These are phyloP conservation scores for Cosmia trapezina DNA, from an alignment of 2,888 invertebrate species.

Conservation along the genomic window DNA sequence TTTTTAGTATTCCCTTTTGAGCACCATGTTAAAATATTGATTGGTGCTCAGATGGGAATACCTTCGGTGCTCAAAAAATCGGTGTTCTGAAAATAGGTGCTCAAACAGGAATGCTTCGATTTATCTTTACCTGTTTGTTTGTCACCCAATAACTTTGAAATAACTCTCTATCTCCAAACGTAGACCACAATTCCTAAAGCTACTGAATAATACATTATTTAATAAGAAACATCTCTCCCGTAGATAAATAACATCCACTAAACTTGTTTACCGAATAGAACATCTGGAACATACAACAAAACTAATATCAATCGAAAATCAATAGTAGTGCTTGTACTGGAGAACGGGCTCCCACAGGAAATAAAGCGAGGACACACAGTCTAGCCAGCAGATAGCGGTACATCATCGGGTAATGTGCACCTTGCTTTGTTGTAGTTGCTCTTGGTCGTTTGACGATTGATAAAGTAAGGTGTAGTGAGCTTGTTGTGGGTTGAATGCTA, in stretches of 20 bases:
- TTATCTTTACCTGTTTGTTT: too few relatives aligned
- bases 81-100: too few relatives aligned
- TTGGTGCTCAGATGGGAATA: too few relatives aligned
- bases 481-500: too few relatives aligned
- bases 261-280: conserved; percentile 11
- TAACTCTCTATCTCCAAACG: too few relatives aligned
- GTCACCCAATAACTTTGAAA: too few relatives aligned
- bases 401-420: conserved; percentile 26
- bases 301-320: conserved; percentile 51
- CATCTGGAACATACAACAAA: conserved; percentile 17
- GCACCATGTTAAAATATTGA: too few relatives aligned
- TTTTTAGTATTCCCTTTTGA: too few relatives aligned
- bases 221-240: conserved; percentile 2
- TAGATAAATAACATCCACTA: conserved; percentile 7
- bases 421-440: conserved; percentile 9
- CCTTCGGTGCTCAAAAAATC: too few relatives aligned
- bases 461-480: background rate
- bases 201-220: background rate
- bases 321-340: conserved; percentile 42
- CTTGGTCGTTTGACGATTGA: background rate
- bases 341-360: conserved; percentile 46
- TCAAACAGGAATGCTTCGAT: too few relatives aligned
- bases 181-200: too few relatives aligned
- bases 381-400: conserved; percentile 29
- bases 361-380: conserved; percentile 46